Conservation (phyloP, 2,888 invertebrate genomes). For the Blastobasis lacticolella region DNA sequence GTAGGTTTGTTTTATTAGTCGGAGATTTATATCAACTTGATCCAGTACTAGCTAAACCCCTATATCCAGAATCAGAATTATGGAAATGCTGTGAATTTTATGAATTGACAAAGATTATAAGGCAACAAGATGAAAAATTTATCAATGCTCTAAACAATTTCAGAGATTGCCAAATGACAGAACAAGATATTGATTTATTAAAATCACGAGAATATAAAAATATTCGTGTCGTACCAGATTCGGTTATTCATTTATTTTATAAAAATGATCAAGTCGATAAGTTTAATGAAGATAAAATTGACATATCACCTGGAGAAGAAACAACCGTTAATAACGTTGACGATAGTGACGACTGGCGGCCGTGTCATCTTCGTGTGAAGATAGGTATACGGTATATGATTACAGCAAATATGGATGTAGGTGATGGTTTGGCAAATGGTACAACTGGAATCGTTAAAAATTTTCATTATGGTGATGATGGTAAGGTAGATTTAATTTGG, state of each 20-base stretch:
- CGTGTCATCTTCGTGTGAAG: conserved; percentile 5
- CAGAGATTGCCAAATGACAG: conserved; percentile 11
- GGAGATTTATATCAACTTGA: conserved; percentile 10
- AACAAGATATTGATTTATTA: conserved; percentile 9
- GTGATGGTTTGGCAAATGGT: conserved; percentile 7
- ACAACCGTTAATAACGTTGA: conserved; percentile 1
- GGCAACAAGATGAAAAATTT: conserved; percentile 12
- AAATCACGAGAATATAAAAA: conserved; percentile 8
- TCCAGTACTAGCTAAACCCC: conserved; percentile 4
- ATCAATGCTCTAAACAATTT: conserved; percentile 13
- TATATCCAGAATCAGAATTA: conserved; percentile 8
- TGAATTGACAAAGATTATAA: conserved; percentile 11
- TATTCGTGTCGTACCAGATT: conserved; percentile 5
- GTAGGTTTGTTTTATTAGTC: conserved; percentile 8
- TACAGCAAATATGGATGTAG: conserved; percentile 7
- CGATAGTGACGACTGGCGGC: conserved; percentile 3
- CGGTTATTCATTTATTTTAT: conserved; percentile 8
- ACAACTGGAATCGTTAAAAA: conserved; percentile 7
- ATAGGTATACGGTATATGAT: conserved; percentile 9
- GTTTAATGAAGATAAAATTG: conserved; percentile 5
- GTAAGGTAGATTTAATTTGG: conserved; percentile 4
- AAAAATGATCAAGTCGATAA: conserved; percentile 4
- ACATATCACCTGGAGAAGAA: not conserved
- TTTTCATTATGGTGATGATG: conserved; percentile 6
- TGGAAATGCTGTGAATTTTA: conserved; percentile 13